Evolutionary conservation across 2,113 vertebrate genomes (phyloP).

Genomic region (Oryzias javanicus): DNA sequence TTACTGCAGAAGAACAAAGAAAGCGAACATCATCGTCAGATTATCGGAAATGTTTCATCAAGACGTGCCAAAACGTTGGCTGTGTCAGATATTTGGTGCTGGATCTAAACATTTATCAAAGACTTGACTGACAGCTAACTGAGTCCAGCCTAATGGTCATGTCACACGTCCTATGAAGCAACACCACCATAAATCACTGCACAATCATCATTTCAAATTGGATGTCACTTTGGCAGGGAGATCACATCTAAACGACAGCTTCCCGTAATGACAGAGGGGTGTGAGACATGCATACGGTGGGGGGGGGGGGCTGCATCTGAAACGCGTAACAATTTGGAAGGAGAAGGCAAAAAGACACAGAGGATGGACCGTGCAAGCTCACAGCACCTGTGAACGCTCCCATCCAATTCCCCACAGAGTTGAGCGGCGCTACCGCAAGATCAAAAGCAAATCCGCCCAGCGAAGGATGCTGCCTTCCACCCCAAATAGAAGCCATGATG

Average conservation of each 20-base stretch:
- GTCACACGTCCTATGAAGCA: conserved; percentile 34
- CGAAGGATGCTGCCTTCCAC: conserved; percentile 41
- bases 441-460: conserved; percentile 45
- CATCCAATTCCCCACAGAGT: conserved; percentile 56
- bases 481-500: conserved; percentile 48
- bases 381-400: conserved; percentile 64
- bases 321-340: conserved; percentile 46
- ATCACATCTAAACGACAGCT: conserved; percentile 8
- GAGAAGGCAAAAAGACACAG: conserved; percentile 57
- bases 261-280: conserved; percentile 1
- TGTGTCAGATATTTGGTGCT: conserved; percentile 21
- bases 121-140: conserved; percentile 37
- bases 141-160: conserved; percentile 43
- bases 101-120: conserved; percentile 20
- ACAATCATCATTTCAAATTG: conserved; percentile 45
- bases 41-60: conserved; percentile 1
- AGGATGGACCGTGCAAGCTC: conserved; percentile 43
- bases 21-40: conserved; percentile 17
- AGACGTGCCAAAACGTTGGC: conserved; percentile 4
- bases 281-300: conserved; percentile 9
- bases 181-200: conserved; percentile 24
- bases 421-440: conserved; percentile 58
- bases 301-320: conserved; percentile 24
- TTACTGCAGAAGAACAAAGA: conserved; percentile 77
- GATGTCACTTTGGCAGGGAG: conserved; percentile 37